These are phyloP conservation scores for Geococcyx californianus DNA, from an alignment of 2,113 vertebrate genomes.

Conservation along the genomic window DNA sequence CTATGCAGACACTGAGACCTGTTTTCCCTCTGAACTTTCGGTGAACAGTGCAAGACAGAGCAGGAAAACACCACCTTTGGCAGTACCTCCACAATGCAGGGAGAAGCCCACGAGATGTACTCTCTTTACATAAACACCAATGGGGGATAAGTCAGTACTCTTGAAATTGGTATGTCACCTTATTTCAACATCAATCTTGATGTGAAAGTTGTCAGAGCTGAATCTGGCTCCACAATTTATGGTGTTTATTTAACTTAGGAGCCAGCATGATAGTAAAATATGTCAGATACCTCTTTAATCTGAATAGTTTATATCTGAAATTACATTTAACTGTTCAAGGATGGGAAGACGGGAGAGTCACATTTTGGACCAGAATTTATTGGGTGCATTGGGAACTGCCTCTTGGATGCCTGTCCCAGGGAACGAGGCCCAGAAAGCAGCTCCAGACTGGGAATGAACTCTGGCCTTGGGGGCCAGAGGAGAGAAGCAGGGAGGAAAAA, in stretches of 20 bases:
- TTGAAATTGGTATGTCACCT: neutral
- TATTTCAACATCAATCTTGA: conserved; percentile 50
- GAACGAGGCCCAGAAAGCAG: neutral
- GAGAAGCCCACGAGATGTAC: neutral
- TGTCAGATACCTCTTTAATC: conserved; percentile 23
- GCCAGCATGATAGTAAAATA: conserved; percentile 32
- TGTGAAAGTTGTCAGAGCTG: conserved; percentile 40
- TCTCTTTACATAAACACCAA: conserved; percentile 19
- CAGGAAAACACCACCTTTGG: neutral
- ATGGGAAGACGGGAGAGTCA: neutral
- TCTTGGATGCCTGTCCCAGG: neutral
- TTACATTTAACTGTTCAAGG: neutral
- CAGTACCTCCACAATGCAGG: neutral
- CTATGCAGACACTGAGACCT: neutral
- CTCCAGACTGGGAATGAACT: neutral
- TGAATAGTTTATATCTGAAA: neutral
- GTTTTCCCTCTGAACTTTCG: neutral
- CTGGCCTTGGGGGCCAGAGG: neutral
- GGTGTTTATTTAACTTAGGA: conserved; percentile 36
- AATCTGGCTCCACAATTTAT: neutral
- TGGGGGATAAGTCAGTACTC: conserved; percentile 44
- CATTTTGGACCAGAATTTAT: neutral
- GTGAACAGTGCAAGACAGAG: neutral
- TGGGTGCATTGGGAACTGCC: neutral
- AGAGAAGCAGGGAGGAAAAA: neutral